Percentiles rank a stretch among this genome's conserved stretches.
These are phyloP conservation scores for Porites divaricata DNA, from an alignment of 92 coral and sea anemone genomes.

Conservation along the genomic window DNA sequence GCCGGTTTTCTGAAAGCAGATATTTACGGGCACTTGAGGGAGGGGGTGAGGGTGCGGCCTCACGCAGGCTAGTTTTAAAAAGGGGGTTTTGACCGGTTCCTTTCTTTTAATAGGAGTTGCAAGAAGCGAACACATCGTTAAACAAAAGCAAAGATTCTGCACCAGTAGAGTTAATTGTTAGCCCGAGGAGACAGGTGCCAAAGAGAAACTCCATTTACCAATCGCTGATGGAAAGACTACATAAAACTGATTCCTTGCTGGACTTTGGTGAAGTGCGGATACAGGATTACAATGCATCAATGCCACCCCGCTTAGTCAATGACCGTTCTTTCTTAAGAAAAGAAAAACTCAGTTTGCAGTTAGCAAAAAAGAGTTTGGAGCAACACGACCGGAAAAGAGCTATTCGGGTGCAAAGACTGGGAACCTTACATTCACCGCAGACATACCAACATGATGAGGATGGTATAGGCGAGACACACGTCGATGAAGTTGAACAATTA, in stretches of 20 bases:
- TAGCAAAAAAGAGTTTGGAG: background rate
- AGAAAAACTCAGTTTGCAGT: background rate
- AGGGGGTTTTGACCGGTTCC: background rate
- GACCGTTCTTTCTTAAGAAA: slow-evolving; percentile 6
- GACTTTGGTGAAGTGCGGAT: slow-evolving; percentile 78
- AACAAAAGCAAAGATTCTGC: slow-evolving; percentile 14
- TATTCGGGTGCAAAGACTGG: slow-evolving; percentile 25
- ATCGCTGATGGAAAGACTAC: slow-evolving; percentile 75
- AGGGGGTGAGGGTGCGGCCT: too few relatives aligned
- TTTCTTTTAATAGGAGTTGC: slow-evolving; percentile 14
- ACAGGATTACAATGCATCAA: slow-evolving; percentile 35
- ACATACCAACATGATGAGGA: background rate
- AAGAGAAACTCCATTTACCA: slow-evolving; percentile 69
- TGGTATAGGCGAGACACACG: background rate
- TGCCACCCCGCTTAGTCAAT: slow-evolving; percentile 8
- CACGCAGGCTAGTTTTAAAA: too few relatives aligned
- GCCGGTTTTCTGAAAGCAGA: too few relatives aligned
- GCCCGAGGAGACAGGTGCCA: slow-evolving; percentile 58
- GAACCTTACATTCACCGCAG: slow-evolving; percentile 17
- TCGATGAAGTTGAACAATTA: slow-evolving; percentile 61
- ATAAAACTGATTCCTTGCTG: slow-evolving; percentile 66
- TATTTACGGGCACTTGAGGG: too few relatives aligned
- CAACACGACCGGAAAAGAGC: background rate
- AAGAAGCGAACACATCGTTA: background rate
- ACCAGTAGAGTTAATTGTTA: slow-evolving; percentile 30